phyloP scores from a whole-genome alignment of 1,140 invertebrate species.

The Ectropis grisescens region DNA sequence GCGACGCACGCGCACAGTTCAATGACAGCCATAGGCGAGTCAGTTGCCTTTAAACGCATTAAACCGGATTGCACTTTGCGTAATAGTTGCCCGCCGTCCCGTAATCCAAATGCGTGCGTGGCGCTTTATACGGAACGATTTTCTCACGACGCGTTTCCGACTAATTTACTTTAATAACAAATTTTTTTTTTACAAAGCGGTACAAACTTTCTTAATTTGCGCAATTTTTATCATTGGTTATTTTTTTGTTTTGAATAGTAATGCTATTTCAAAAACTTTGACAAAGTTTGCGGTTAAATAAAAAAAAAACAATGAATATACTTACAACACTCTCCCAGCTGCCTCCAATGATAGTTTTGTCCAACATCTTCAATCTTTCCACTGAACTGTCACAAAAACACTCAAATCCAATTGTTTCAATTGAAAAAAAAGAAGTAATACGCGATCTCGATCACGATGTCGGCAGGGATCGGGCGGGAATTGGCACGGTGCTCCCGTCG shows the following conservation, averaged over 20 bases:
- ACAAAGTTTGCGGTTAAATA: too few relatives aligned
- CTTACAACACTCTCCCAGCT: conserved; percentile 66
- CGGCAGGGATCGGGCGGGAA: conserved; percentile 22
- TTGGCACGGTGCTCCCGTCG: conserved; percentile 43
- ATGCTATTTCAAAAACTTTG: conserved; percentile 4
- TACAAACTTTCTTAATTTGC: too few relatives aligned
- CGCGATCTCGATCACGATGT: conserved; percentile 40
- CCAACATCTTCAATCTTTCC: conserved; percentile 41
- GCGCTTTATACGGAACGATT: neutral
- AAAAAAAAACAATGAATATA: conserved; percentile 7
- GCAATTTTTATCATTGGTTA: too few relatives aligned
- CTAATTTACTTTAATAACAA: too few relatives aligned
- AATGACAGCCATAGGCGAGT: conserved; percentile 47
- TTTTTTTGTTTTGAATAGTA: too few relatives aligned
- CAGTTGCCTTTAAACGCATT: conserved; percentile 49
- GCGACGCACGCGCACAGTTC: conserved; percentile 32
- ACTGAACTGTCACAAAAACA: conserved; percentile 24
- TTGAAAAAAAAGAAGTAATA: conserved; percentile 7
- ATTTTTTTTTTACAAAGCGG: too few relatives aligned
- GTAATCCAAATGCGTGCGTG: conserved; percentile 18
- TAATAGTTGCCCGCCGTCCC: conserved; percentile 24
- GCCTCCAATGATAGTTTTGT: conserved; percentile 51
- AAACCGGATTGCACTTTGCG: conserved; percentile 43
- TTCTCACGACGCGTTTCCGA: too few relatives aligned
- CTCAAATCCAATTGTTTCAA: neutral